phyloP scores from a whole-genome alignment of 2,888 invertebrate species.

The Apamea anceps region DNA sequence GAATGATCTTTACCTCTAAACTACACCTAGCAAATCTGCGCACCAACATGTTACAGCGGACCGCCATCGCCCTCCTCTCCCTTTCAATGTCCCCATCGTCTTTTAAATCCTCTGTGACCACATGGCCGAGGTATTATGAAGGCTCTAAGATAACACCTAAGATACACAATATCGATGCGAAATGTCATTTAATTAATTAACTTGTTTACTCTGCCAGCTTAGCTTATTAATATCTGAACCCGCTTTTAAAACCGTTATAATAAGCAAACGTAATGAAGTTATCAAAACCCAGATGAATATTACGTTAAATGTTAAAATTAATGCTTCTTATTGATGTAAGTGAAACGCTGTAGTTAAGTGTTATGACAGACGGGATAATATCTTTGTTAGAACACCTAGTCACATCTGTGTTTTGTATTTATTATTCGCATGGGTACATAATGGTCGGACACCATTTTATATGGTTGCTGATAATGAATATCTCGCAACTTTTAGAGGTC shows the following conservation, averaged over 20 bases:
- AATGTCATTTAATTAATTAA: conserved; percentile 2
- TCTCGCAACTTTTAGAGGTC: conserved; percentile 25
- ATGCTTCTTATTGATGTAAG: neutral
- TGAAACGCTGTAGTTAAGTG: conserved; percentile 7
- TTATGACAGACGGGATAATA: neutral
- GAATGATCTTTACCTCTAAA: too few species aligned
- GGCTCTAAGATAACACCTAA: neutral
- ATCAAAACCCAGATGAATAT: conserved; percentile 19
- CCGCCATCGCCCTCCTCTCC: too few species aligned
- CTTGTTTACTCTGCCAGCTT: neutral
- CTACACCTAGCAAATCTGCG: too few species aligned
- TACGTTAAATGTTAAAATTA: conserved; percentile 15
- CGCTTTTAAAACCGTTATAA: conserved; percentile 11
- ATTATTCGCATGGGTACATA: neutral
- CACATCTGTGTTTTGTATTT: neutral
- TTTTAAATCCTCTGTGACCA: too few species aligned
- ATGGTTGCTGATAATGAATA: conserved; percentile 20
- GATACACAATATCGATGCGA: neutral
- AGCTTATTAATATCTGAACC: neutral
- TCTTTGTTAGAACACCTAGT: neutral
- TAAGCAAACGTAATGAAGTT: conserved; percentile 22
- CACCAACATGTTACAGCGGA: too few species aligned
- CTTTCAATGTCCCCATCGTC: too few species aligned
- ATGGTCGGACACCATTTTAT: conserved; percentile 2
- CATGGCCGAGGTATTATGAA: too few species aligned